These are phyloP conservation scores for Brachionus rubens DNA, from an alignment of 1,140 invertebrate genomes.

Conservation along the genomic window DNA sequence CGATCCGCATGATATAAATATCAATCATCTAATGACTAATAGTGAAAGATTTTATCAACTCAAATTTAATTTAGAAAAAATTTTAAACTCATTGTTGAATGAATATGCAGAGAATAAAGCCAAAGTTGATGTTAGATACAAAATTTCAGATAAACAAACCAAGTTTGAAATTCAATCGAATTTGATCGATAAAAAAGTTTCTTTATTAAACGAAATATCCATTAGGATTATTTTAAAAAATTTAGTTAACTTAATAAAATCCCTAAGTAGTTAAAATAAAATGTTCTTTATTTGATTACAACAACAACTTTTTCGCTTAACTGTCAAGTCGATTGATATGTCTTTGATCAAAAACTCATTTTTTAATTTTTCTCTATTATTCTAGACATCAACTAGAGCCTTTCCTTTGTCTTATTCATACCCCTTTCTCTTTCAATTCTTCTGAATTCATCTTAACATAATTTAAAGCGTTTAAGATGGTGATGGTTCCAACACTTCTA, in stretches of 20 bases:
- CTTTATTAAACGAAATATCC: background rate
- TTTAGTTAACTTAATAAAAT: background rate
- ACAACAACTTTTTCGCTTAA: too few species aligned
- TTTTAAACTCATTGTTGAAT: conserved; percentile 33
- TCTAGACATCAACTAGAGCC: too few species aligned
- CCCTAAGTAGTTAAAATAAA: too few species aligned
- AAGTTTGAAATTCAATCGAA: background rate
- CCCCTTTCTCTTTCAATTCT: too few species aligned
- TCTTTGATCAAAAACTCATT: too few species aligned
- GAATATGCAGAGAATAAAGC: conserved; percentile 4
- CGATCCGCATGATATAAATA: background rate
- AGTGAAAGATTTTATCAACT: conserved; percentile 27
- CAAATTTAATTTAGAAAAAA: conserved; percentile 31
- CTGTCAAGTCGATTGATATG: too few species aligned
- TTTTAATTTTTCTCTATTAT: too few species aligned
- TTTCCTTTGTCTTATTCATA: too few species aligned
- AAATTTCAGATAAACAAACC: background rate
- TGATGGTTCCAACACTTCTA: too few species aligned
- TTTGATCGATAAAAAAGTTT: conserved; percentile 1
- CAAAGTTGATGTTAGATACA: background rate
- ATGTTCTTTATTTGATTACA: too few species aligned
- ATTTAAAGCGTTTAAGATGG: too few species aligned
- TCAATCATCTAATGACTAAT: background rate
- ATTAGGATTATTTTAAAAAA: conserved; percentile 6
- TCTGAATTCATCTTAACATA: too few species aligned